These are phyloP conservation scores for Luidia sarsii DNA, from an alignment of 53 echinoderm and acorn worm species.

Conservation along the genomic window DNA sequence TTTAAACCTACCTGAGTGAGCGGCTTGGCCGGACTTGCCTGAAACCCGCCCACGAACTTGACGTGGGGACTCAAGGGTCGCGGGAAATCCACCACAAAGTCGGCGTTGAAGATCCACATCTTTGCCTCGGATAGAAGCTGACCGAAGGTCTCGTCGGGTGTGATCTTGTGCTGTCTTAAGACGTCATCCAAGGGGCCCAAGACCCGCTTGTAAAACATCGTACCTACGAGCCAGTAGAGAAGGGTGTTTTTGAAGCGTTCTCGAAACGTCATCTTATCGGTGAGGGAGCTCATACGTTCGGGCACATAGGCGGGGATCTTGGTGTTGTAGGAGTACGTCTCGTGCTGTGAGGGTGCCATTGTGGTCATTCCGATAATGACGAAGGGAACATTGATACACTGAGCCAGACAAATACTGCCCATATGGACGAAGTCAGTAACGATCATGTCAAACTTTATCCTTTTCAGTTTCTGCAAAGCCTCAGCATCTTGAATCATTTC, in stretches of 20 bases:
- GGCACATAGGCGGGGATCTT: background rate
- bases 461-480: background rate
- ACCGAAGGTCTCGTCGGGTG: background rate
- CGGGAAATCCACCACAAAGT: background rate
- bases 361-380: background rate
- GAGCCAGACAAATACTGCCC: background rate
- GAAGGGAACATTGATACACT: background rate
- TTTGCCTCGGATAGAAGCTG: background rate
- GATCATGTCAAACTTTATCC: background rate
- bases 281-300: background rate
- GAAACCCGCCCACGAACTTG: background rate
- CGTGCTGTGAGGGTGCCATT: constrained; percentile 3
- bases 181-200: background rate
- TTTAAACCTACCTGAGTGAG: background rate
- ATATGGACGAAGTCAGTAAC: background rate
- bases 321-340: background rate
- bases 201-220: background rate
- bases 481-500: background rate
- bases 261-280: background rate
- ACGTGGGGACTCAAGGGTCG: background rate
- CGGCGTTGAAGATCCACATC: constrained; percentile 1
- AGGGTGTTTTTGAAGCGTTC: constrained; percentile 1
- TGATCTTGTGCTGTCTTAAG: background rate
- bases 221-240: background rate
- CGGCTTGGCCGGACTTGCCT: background rate